phyloP scores from a whole-genome alignment of 1,140 invertebrate species.

The Galleria mellonella region DNA sequence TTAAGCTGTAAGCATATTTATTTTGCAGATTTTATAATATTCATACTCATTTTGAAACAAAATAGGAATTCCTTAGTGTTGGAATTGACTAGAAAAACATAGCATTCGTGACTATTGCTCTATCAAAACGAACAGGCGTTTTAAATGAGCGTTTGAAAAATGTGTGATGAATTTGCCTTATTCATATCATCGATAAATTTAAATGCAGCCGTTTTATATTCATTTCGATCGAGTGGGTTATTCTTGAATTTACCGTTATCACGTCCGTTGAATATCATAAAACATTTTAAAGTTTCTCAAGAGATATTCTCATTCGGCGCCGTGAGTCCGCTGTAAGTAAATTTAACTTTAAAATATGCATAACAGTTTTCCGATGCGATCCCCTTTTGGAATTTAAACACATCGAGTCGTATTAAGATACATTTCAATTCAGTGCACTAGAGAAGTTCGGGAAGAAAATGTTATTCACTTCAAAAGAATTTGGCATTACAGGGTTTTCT shows the following conservation, averaged over 20 bases:
- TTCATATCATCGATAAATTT: constrained; percentile 13
- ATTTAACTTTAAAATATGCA: constrained; percentile 74
- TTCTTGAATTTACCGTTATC: constrained; percentile 33
- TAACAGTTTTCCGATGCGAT: constrained; percentile 70
- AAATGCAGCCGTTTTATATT: constrained; percentile 24
- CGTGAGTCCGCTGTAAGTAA: constrained; percentile 53
- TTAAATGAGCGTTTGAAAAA: background rate
- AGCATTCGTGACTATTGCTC: constrained; percentile 2
- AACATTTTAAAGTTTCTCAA: constrained; percentile 54
- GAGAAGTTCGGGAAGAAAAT: constrained; percentile 39
- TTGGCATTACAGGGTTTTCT: background rate
- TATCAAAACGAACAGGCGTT: constrained; percentile 6
- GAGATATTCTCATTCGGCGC: constrained; percentile 50
- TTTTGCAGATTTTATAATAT: too few species aligned
- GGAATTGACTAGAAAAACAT: too few species aligned
- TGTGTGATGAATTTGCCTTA: constrained; percentile 2
- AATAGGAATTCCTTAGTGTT: too few species aligned
- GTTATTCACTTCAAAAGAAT: constrained; percentile 24
- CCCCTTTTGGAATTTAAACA: constrained; percentile 66
- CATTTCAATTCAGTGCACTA: constrained; percentile 58
- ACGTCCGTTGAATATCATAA: constrained; percentile 49
- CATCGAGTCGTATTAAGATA: constrained; percentile 68
- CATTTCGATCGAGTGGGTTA: constrained; percentile 26
- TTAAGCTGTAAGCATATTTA: too few species aligned
- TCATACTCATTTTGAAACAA: too few species aligned